Base-by-base conservation (phyloP, 2,113 vertebrate genomes). In the Sebastes fasciatus region DNA sequence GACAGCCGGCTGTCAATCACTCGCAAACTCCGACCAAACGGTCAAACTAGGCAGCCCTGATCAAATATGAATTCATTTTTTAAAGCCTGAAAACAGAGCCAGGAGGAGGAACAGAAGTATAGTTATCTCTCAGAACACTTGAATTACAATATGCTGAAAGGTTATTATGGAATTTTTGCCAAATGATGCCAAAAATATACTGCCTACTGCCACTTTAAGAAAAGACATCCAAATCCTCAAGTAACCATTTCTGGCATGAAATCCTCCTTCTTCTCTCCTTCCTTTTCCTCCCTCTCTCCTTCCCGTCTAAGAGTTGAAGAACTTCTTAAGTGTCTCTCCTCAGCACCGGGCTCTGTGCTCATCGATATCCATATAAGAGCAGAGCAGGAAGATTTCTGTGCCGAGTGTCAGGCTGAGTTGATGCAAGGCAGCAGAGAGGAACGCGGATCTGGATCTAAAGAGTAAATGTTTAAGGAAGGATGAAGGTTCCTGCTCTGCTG, bases 311-410 rank as follows among this genome's bases (percentile, higher is more conserved):
- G 54, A 77, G 55, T n/a, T 78, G 57, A 54, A 68, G 80, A 78
- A 62, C 77, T 58, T 78, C 42, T 21, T 23, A 9, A 54, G 76
- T 42, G 78, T 77, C 63, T 77, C 60, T 79, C 49, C 45, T 74
- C 55, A 63, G 58, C 73, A 74, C 26, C 2, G 2, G 48, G 49
- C 76, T 78, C 74, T n/a, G 26, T 43, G 72, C 86, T 87, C 86
- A 82, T 90, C 57, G 62, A 85, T 75, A 85, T 78, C 92, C 92
- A 82, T 94, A 93, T 94, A 93, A 91, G 92, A 93, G 87, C 93
- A 90, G 76, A 88, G 79, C 64, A 26, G 81, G 54, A 74, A 77
- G 82, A 51, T 86, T 88, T 88, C 71, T 57, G 73, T 21, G 78
- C 67, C 26, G 83, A 74, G 79, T 8, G 55, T 80, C 89, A 46